A percentile compares a stretch with the other conserved stretches of the same genome.
These are phyloP conservation scores for Ariopsis seemanni DNA, from an alignment of 2,113 vertebrate species.

Conservation along the genomic window DNA sequence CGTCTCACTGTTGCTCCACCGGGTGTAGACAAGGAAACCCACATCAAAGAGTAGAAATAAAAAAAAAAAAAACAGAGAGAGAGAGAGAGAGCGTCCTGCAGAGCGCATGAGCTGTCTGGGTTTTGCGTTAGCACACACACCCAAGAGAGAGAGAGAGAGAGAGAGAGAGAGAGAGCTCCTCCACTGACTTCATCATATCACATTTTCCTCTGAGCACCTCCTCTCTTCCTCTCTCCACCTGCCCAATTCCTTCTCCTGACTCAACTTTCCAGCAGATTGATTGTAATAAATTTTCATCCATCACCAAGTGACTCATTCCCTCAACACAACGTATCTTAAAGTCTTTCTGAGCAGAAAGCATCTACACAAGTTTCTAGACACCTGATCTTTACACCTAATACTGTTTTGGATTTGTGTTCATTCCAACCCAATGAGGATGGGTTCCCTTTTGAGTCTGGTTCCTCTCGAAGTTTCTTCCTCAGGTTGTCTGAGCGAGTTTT, in stretches of 20 bases:
- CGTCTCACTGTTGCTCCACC: not conserved
- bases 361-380: no score
- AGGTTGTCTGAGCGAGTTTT: no score
- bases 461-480: no score
- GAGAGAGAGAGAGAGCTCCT: no score
- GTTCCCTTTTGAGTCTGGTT: no score
- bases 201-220: constrained; percentile 1
- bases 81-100: not conserved
- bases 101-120: not conserved
- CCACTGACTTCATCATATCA: not conserved
- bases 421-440: no score
- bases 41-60: not conserved
- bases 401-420: no score
- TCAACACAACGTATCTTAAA: not conserved
- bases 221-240: not conserved
- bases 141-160: no score
- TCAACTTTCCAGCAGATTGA: not conserved
- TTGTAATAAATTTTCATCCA: not conserved
- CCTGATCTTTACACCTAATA: no score
- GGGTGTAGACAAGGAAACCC: not conserved
- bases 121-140: not conserved
- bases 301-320: not conserved
- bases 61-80: not conserved
- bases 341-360: no score
- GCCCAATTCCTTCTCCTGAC: not conserved